phyloP scores from a whole-genome alignment of 2,797 vertebrate species.

The Manis crassicaudata region DNA sequence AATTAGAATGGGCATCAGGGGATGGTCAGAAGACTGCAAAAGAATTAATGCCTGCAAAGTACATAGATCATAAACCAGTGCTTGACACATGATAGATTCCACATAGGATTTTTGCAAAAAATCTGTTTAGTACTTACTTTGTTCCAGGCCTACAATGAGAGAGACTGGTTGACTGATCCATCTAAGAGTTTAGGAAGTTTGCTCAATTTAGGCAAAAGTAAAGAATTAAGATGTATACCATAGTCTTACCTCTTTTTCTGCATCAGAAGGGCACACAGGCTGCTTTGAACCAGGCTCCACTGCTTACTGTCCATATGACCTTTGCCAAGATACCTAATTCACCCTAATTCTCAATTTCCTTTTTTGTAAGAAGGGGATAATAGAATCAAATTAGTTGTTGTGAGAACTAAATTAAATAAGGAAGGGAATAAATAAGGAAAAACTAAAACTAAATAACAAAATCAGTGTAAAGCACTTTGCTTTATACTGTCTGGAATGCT shows the following conservation, averaged over 20 bases:
- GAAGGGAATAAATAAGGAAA: too few species aligned
- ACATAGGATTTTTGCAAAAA: not conserved
- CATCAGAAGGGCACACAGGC: not conserved
- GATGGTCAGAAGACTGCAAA: not conserved
- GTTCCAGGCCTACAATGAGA: not conserved
- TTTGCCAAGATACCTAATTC: not conserved
- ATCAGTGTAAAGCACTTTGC: not conserved
- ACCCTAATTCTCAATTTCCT: not conserved
- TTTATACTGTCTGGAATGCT: not conserved
- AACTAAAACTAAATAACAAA: not conserved
- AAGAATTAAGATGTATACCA: not conserved
- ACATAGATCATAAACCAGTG: not conserved
- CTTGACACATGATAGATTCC: not conserved
- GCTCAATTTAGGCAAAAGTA: conserved; percentile 28
- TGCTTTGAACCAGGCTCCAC: not conserved
- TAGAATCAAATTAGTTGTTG: not conserved
- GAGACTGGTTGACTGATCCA: not conserved
- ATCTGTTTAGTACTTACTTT: not conserved
- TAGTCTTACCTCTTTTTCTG: not conserved
- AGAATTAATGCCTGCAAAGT: not conserved
- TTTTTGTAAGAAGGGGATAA: not conserved
- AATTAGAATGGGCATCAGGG: not conserved
- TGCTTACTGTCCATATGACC: not conserved
- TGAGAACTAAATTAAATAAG: not conserved
- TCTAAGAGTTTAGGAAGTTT: conserved; percentile 12